A percentile compares a stretch with the other conserved stretches of the same genome.
These are phyloP conservation scores for Myotis daubentonii DNA, from an alignment of 2,797 vertebrate genomes.

Conservation along the genomic window DNA sequence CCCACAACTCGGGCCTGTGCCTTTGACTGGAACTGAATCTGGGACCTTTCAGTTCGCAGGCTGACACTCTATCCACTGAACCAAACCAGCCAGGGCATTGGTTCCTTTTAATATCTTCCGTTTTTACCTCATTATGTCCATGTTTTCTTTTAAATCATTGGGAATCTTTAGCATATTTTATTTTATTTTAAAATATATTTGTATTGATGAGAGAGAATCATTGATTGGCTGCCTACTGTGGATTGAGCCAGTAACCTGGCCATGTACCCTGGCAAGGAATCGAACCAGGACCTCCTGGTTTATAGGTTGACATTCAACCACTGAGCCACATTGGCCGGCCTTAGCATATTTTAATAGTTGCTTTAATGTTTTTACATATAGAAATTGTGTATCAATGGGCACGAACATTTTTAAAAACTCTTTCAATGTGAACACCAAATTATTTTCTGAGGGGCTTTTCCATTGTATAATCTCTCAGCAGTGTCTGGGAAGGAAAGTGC, in stretches of 20 bases:
- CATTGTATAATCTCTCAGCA: background rate
- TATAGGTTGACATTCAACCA: no score
- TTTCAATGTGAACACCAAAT: background rate
- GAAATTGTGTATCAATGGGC: background rate
- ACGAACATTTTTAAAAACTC: background rate
- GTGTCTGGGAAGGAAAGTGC: background rate
- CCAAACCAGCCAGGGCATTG: background rate
- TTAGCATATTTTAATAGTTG: background rate
- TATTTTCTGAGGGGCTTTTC: background rate
- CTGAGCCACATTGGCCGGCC: no score
- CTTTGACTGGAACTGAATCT: background rate
- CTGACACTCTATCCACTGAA: background rate
- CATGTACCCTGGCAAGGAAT: no score
- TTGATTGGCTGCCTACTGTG: no score
- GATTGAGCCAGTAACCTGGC: no score
- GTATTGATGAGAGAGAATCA: no score
- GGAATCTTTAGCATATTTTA: background rate
- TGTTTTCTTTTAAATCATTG: constrained; percentile 40
- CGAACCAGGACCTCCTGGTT: no score
- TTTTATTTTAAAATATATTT: no score
- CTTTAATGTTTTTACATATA: constrained; percentile 2
- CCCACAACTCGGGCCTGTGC: background rate
- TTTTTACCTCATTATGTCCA: background rate
- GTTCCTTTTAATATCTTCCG: constrained; percentile 3
- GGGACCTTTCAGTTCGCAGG: background rate